These are phyloP conservation scores for Eretmocerus hayati DNA, from an alignment of 2,888 invertebrate species.

Conservation along the genomic window DNA sequence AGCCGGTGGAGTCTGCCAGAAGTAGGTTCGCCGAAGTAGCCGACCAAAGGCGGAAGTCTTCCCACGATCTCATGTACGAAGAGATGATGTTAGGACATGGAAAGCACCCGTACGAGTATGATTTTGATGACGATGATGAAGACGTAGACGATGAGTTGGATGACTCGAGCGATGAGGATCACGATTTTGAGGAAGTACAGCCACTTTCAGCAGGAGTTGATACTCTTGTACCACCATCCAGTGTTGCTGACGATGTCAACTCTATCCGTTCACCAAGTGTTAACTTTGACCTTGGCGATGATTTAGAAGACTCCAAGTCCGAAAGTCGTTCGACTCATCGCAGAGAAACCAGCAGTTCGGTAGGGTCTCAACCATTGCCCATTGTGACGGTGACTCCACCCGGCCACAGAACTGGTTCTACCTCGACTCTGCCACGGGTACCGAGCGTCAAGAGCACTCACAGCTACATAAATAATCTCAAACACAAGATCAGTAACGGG, in stretches of 20 bases:
- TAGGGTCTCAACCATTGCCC: background rate
- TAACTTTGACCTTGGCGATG: conserved; percentile 16
- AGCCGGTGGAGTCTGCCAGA: conserved; percentile 21
- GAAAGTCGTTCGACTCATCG: background rate
- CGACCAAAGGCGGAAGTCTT: conserved; percentile 30
- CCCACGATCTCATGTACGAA: conserved; percentile 36
- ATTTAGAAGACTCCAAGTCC: background rate
- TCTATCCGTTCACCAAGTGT: conserved; percentile 7
- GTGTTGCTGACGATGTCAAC: background rate
- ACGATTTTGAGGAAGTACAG: conserved; percentile 8
- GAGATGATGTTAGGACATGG: conserved; percentile 27
- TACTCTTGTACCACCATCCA: too few species aligned
- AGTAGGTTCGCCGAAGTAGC: conserved; percentile 29
- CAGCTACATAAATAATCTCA: conserved; percentile 66
- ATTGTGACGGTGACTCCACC: background rate
- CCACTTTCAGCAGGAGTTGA: conserved; percentile 8
- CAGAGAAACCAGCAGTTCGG: background rate
- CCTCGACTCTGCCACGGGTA: conserved; percentile 37
- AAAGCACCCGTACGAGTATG: conserved; percentile 28
- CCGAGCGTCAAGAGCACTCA: conserved; percentile 49
- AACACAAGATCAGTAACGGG: conserved; percentile 76
- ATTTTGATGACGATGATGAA: conserved; percentile 24
- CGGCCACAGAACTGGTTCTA: conserved; percentile 30
- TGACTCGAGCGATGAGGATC: conserved; percentile 23
- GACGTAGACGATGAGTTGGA: conserved; percentile 20